Evolutionary conservation across 2,888 invertebrate genomes (phyloP).

Genomic region (Synanthedon andrenaeformis): DNA sequence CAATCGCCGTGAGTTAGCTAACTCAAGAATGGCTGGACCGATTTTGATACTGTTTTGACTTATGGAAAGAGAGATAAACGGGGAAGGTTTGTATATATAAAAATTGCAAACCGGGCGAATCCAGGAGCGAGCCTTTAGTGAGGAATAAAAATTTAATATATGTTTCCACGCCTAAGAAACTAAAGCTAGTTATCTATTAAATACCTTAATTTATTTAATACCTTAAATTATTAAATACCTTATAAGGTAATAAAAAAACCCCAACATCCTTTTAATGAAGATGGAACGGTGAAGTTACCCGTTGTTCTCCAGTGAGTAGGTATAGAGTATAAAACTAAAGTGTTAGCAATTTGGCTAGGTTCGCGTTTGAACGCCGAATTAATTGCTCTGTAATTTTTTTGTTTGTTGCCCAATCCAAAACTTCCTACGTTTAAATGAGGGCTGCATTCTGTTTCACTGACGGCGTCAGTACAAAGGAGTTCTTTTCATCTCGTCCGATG

Average conservation of each 20-base stretch:
- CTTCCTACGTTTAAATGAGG: constrained; percentile 5
- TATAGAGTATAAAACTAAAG: constrained; percentile 20
- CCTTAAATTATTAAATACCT: no score
- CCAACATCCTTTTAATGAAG: constrained; percentile 26
- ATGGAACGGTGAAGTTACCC: constrained; percentile 20
- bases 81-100: no score
- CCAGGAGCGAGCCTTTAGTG: no score
- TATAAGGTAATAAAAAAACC: not conserved
- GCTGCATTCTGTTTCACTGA: not conserved
- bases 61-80: no score
- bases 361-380: constrained; percentile 22
- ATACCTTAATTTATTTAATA: no score
- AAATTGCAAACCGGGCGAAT: no score
- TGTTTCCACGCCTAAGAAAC: no score
- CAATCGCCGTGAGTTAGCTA: no score
- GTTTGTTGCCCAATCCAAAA: constrained; percentile 27
- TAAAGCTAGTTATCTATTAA: no score
- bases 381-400: constrained; percentile 41
- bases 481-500: constrained; percentile 7
- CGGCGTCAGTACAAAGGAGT: constrained; percentile 2
- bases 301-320: not conserved
- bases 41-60: no score
- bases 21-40: no score
- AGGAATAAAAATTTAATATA: no score
- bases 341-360: constrained; percentile 15